phyloP scores from a whole-genome alignment of 2,888 invertebrate species.

The Spilosoma lubricipeda region DNA sequence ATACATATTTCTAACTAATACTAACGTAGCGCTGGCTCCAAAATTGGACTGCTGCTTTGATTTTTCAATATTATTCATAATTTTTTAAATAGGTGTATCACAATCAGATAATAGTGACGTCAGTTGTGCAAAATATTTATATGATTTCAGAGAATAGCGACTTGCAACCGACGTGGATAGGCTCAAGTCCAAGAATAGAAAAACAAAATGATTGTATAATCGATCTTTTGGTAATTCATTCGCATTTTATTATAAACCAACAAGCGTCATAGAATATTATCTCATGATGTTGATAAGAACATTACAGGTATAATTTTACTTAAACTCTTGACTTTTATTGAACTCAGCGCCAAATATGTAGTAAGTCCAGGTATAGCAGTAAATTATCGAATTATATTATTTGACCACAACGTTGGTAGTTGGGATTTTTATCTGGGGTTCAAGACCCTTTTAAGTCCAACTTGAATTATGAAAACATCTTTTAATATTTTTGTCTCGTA shows the following conservation, averaged over 20 bases:
- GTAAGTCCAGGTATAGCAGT: not conserved
- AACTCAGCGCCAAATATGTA: not conserved
- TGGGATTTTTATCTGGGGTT: not conserved
- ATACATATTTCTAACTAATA: not conserved
- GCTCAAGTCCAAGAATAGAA: not conserved
- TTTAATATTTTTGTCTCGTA: too few relatives aligned
- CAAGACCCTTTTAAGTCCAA: not conserved
- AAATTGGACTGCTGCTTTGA: not conserved
- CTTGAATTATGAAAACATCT: not conserved
- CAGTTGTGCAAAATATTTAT: not conserved
- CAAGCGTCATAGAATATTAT: not conserved
- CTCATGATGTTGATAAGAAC: not conserved
- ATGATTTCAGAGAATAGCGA: not conserved
- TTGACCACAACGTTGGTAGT: not conserved
- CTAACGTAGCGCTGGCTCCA: not conserved
- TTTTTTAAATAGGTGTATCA: not conserved
- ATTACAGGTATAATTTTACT: not conserved
- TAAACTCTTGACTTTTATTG: not conserved
- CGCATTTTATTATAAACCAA: not conserved
- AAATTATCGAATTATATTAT: not conserved
- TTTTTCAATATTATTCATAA: not conserved
- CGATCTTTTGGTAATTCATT: not conserved
- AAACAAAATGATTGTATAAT: not conserved
- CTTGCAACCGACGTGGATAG: not conserved
- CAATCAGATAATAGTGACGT: not conserved